phyloP scores from a whole-genome alignment of 2,113 vertebrate genomes.

The Morone chrysops region DNA sequence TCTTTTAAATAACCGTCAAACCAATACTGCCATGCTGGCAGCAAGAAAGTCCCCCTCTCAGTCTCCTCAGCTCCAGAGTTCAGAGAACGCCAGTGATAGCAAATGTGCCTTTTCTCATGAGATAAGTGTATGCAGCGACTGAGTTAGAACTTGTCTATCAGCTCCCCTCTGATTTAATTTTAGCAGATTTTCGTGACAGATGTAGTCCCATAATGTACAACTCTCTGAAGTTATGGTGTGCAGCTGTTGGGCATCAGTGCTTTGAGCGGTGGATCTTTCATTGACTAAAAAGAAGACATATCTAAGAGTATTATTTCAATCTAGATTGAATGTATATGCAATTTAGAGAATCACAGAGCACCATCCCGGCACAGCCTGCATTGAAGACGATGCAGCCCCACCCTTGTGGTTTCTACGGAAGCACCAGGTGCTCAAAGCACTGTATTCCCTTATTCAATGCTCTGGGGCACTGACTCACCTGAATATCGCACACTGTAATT shows the following conservation, averaged over 20 bases:
- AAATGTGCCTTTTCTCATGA: conserved; percentile 53
- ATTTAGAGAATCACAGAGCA: conserved; percentile 18
- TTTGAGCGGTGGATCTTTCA: conserved; percentile 38
- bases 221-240: conserved; percentile 36
- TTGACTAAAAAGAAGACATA: conserved; percentile 29
- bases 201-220: conserved; percentile 34
- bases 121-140: conserved; percentile 59
- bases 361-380: background rate
- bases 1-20: conserved; percentile 70
- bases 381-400: background rate
- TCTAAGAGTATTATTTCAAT: conserved; percentile 14
- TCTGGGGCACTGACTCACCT: conserved; percentile 20
- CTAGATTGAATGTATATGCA: conserved; percentile 13
- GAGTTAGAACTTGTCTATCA: conserved; percentile 62
- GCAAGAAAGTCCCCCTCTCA: conserved; percentile 51
- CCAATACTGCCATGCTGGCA: conserved; percentile 52
- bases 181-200: conserved; percentile 60
- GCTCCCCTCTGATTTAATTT: conserved; percentile 65
- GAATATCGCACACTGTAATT: conserved; percentile 34
- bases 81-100: conserved; percentile 59
- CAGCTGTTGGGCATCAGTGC: conserved; percentile 32
- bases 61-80: conserved; percentile 60
- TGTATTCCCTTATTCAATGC: conserved; percentile 14
- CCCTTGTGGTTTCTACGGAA: conserved; percentile 11
- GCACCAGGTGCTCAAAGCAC: conserved; percentile 26